Percentiles rank a stretch among this genome's conserved stretches.
phyloP scores from a whole-genome alignment of 2,797 vertebrate species.

The Muscicapa comitata region DNA sequence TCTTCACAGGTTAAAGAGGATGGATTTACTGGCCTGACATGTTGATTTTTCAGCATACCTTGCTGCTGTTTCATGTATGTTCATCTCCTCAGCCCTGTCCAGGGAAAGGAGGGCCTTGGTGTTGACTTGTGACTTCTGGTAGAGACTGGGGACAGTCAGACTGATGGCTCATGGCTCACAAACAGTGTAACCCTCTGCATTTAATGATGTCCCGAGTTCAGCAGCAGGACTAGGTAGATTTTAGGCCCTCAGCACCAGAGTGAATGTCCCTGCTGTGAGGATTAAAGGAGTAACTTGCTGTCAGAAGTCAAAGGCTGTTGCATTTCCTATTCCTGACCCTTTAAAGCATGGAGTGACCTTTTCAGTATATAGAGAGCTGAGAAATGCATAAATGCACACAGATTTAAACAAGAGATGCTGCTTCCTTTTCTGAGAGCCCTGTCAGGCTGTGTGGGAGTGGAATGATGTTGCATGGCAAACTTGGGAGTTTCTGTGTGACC shows the following conservation, averaged over 20 bases:
- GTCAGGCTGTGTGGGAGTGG: not conserved
- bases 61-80: not conserved
- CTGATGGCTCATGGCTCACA: not conserved
- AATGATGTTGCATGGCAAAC: not conserved
- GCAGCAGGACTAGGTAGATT: not conserved
- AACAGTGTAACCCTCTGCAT: not conserved
- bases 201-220: not conserved
- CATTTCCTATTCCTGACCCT: not conserved
- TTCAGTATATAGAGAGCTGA: not conserved
- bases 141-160: not conserved
- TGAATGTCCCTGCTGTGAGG: not conserved
- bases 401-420: not conserved
- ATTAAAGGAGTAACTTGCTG: not conserved
- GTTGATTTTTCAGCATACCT: not conserved
- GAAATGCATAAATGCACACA: not conserved
- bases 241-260: not conserved
- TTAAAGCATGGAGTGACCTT: not conserved
- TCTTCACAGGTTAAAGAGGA: not conserved
- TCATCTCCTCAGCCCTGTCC: not conserved
- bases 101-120: not conserved
- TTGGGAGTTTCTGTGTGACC: not conserved
- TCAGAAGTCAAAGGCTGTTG: not conserved
- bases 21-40: not conserved
- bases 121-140: rapidly evolving
- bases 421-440: not conserved